Conservation (phyloP, 2,113 vertebrate species). For the Axis porcinus region DNA sequence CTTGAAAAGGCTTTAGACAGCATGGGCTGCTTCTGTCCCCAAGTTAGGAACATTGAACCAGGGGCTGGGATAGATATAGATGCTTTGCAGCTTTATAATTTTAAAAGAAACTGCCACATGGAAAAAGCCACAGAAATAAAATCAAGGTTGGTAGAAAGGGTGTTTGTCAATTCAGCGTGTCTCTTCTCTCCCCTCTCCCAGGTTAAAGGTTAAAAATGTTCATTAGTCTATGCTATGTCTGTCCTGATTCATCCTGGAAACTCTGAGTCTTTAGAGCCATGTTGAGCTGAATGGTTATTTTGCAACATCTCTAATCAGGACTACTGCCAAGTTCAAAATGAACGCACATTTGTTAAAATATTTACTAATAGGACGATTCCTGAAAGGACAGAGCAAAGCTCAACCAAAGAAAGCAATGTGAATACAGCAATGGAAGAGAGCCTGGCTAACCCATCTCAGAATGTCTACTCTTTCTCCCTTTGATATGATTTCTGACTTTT, state of each 20-base stretch:
- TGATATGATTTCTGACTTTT: background rate
- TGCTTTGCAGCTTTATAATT: background rate
- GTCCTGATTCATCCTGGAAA: constrained; percentile 69
- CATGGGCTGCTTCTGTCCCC: background rate
- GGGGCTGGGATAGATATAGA: background rate
- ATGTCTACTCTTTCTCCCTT: background rate
- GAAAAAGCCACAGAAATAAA: constrained; percentile 21
- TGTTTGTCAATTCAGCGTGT: background rate
- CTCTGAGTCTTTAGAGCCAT: constrained; percentile 51
- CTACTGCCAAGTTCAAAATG: constrained; percentile 73
- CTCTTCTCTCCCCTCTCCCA: background rate
- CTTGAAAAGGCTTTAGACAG: background rate
- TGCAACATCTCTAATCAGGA: constrained; percentile 73
- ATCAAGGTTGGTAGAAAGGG: background rate
- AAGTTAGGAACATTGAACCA: background rate
- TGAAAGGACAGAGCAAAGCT: constrained; percentile 38
- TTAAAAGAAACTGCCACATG: constrained; percentile 28
- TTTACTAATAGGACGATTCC: constrained; percentile 69
- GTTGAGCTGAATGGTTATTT: constrained; percentile 71
- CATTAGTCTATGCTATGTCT: constrained; percentile 44
- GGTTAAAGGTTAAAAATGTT: constrained; percentile 45
- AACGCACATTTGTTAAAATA: constrained; percentile 73
- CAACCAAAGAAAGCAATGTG: constrained; percentile 29
- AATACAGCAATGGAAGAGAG: background rate
- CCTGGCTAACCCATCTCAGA: background rate